Base-by-base conservation (phyloP, 2,888 invertebrate species). In the Ecliptopera silaceata region DNA sequence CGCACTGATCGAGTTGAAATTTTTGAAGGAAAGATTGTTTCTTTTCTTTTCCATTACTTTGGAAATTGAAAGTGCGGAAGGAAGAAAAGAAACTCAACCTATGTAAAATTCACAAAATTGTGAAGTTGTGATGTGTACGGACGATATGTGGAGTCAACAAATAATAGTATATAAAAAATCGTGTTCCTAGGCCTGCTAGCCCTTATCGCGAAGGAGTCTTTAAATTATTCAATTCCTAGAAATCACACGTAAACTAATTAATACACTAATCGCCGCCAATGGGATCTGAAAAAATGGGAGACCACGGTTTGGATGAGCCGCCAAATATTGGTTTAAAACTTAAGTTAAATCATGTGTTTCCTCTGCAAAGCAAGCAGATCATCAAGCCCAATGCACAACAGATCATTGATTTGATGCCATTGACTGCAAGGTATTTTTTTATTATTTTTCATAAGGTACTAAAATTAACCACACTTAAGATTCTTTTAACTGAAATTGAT, bases 301-400 rank as follows among this genome's bases (percentile, higher is more conserved):
- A 65, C 50, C 65, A 61, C 39, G 68, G 66, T 45, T 63, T 80
- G 34, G 82, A 84, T 64, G 87, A 75, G 59, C 92, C 89, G 34
- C 93, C 96, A 12, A 92, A 93, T 60, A 93, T 93, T 75, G 96
- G 96, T 10, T 91, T 96, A 64, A 96, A 95, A 81, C 86, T 96
- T n/a, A 92, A 91, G 65, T 90, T 97, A 66, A 92, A 96, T 81
- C 95, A 96, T 87, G 92, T 93, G 64, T 96, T 93, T 88, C 94
- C 95, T 0, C 93, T 96, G 72, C 94, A 93, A 79, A 94, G 95
- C 78, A 93, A 93, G 66, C 96, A 95, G 76, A 88, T 92, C 65
- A 83, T 94, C 34, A 86, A 91, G 61, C 95, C 96, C 6, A 92
- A 93, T 63, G 82, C 95, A 8, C 92, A 90, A 68, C 96, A 96